These are phyloP conservation scores for Rhipidura dahli DNA, from an alignment of 2,113 vertebrate species.

Conservation along the genomic window DNA sequence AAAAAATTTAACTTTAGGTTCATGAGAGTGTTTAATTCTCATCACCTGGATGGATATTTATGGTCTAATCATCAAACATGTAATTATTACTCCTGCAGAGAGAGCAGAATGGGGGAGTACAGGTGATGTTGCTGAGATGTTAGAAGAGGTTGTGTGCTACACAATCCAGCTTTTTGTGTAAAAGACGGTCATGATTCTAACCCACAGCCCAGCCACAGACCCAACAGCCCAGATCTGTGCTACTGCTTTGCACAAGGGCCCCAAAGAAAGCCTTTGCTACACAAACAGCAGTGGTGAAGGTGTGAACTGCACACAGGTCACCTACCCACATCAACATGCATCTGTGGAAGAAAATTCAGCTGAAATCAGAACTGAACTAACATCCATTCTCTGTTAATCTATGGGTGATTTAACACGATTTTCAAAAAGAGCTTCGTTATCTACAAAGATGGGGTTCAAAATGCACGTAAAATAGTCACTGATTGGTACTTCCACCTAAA, in stretches of 20 bases:
- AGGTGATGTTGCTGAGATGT: not conserved
- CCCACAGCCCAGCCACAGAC: not conserved
- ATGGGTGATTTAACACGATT: not conserved
- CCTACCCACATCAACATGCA: not conserved
- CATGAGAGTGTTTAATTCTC: not conserved
- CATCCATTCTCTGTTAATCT: not conserved
- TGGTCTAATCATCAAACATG: not conserved
- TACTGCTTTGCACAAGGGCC: not conserved
- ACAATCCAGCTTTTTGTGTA: not conserved
- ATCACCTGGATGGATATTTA: not conserved
- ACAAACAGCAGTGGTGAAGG: not conserved
- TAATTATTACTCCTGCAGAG: not conserved
- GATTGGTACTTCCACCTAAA: not conserved
- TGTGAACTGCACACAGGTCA: not conserved
- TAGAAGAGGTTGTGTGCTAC: not conserved
- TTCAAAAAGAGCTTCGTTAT: not conserved
- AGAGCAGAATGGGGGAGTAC: not conserved
- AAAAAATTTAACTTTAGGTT: not conserved
- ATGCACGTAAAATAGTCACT: accelerated
- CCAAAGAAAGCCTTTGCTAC: not conserved
- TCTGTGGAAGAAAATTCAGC: not conserved
- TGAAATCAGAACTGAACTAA: not conserved
- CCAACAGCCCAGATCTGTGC: not conserved
- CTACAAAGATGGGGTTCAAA: not conserved
- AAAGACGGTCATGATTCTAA: not conserved